Percentiles rank a stretch among this genome's conserved stretches.
Conservation (phyloP, 2,888 invertebrate genomes). For the Chalcosyrphus nemorum region DNA sequence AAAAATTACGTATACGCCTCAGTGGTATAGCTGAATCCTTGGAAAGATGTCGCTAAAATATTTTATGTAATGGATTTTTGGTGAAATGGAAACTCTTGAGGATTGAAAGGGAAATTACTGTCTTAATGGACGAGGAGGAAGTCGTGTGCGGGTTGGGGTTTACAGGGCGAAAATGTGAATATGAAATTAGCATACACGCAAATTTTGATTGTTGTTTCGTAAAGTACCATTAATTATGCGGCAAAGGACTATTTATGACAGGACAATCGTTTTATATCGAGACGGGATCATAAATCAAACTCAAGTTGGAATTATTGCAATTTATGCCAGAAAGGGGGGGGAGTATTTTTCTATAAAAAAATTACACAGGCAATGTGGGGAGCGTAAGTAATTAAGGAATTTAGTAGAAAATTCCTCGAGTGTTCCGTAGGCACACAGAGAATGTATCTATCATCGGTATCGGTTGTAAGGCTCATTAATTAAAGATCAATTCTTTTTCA, state of each 20-base stretch:
- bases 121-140: neutral
- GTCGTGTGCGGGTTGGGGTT: no score
- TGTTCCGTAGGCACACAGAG: neutral
- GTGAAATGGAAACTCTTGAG: neutral
- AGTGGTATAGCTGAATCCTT: neutral
- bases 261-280: slow-evolving; percentile 2
- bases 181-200: slow-evolving; percentile 54
- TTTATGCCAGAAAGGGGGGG: neutral
- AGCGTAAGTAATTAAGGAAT: neutral
- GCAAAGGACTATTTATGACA: slow-evolving; percentile 22
- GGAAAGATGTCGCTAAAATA: slow-evolving; percentile 30
- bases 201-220: slow-evolving; percentile 24
- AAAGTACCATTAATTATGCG: slow-evolving; percentile 38
- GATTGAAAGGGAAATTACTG: slow-evolving; percentile 28
- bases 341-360: neutral
- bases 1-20: slow-evolving; percentile 47
- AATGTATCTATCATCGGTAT: no score
- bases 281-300: slow-evolving; percentile 12
- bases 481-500: no score
- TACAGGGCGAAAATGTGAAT: neutral
- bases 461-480: neutral
- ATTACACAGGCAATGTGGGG: neutral
- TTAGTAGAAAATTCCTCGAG: neutral
- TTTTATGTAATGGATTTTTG: slow-evolving; percentile 39
- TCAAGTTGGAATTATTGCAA: neutral